Conservation (phyloP, 2,797 vertebrate species). For the Enteromius argenteus region DNA sequence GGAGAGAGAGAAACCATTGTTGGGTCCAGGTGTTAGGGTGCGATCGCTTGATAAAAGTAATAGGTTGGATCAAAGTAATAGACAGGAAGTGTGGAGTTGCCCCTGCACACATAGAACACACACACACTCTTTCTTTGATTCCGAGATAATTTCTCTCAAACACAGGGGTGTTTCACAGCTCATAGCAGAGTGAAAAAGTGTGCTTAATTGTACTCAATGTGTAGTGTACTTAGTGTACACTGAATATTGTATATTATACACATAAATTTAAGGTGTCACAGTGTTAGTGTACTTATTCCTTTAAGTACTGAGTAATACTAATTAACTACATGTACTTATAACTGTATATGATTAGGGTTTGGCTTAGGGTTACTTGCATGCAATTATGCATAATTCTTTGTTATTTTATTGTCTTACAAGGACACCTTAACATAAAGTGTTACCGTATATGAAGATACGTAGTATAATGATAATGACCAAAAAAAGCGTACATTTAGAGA, state of each 20-base stretch:
- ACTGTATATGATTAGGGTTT: background rate
- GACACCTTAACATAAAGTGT: too few relatives aligned
- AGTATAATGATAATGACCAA: too few relatives aligned
- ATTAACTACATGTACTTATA: background rate
- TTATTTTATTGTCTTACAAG: too few relatives aligned
- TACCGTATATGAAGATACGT: too few relatives aligned
- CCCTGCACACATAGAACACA: background rate
- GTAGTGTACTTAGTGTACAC: background rate
- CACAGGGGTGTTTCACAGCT: background rate
- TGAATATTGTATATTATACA: background rate
- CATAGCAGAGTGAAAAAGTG: background rate
- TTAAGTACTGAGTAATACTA: background rate
- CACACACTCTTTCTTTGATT: conserved; percentile 1
- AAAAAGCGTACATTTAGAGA: too few relatives aligned
- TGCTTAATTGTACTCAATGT: background rate
- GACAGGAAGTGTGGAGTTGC: conserved; percentile 22
- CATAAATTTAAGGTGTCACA: background rate
- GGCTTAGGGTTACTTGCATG: background rate
- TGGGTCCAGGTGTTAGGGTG: conserved; percentile 42
- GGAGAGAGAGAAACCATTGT: conserved; percentile 38
- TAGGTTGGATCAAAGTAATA: conserved; percentile 37
- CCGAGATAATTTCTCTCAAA: background rate
- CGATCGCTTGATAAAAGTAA: conserved; percentile 45
- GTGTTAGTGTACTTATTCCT: background rate
- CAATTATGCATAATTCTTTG: too few relatives aligned